These are phyloP conservation scores for Chitala chitala DNA, from an alignment of 2,113 vertebrate genomes.

Conservation along the genomic window DNA sequence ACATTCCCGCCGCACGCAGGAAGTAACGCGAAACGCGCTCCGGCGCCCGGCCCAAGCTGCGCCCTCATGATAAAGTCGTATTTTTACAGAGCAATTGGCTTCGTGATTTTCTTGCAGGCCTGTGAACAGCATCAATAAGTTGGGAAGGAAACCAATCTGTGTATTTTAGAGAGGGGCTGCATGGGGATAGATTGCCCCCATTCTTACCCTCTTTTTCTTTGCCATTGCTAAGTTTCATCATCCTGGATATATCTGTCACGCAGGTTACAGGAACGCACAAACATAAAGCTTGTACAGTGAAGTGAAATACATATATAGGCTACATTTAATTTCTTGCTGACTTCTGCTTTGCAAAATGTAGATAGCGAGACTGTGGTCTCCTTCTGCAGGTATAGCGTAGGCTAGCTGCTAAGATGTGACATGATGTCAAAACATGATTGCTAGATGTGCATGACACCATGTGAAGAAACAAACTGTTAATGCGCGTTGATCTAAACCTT, in stretches of 20 bases:
- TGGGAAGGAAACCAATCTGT: conserved; percentile 22
- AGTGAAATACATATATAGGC: too few species aligned
- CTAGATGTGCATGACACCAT: background rate
- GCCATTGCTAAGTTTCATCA: background rate
- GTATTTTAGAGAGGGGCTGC: background rate
- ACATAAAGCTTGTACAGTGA: background rate
- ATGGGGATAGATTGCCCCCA: background rate
- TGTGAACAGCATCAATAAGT: conserved; percentile 15
- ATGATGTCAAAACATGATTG: background rate
- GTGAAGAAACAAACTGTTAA: background rate
- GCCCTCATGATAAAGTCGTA: conserved; percentile 22
- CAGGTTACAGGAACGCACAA: conserved; percentile 7
- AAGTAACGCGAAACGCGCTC: background rate
- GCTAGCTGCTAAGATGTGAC: background rate
- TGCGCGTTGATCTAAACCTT: background rate
- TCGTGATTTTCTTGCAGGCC: conserved; percentile 23
- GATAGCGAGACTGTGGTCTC: background rate
- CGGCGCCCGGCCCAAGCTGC: conserved; percentile 7
- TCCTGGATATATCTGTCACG: background rate
- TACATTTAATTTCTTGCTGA: background rate
- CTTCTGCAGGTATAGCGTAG: background rate
- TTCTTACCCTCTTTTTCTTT: background rate
- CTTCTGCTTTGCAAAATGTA: background rate
- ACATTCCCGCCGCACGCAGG: background rate
- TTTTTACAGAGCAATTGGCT: conserved; percentile 27